A percentile compares a stretch with the other conserved stretches of the same genome.
phyloP scores from a whole-genome alignment of 2,113 vertebrate species.

The Etheostoma spectabile region DNA sequence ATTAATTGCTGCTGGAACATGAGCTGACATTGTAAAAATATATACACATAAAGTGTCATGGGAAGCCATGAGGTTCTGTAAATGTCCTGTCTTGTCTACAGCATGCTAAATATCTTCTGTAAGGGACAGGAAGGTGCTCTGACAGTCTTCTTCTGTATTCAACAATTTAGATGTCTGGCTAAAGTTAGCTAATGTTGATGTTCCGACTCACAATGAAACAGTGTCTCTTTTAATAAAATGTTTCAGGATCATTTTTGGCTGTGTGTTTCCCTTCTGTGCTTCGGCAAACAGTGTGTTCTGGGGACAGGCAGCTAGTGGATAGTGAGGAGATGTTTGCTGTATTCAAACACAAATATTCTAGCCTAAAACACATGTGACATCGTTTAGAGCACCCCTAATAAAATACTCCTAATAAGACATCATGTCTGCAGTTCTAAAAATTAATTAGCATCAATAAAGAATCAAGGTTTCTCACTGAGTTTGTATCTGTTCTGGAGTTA shows the following conservation, averaged over 20 bases:
- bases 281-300: no score
- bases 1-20: slow-evolving; percentile 34
- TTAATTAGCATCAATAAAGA: background rate
- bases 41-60: background rate
- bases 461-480: background rate
- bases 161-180: background rate
- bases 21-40: slow-evolving; percentile 5
- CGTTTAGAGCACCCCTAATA: background rate
- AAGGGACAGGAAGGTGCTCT: background rate
- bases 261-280: background rate
- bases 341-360: no score
- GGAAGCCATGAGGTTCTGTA: slow-evolving; percentile 7
- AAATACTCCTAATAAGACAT: background rate
- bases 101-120: slow-evolving; percentile 8
- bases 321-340: no score
- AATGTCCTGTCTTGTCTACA: background rate
- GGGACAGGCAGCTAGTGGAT: no score
- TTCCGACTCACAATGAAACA: background rate
- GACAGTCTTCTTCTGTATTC: background rate
- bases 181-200: background rate
- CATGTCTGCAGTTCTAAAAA: background rate
- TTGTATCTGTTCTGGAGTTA: background rate
- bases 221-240: background rate
- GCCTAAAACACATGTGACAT: no score
- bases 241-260: background rate